These are phyloP conservation scores for Madoqua kirkii DNA, from an alignment of 2,113 vertebrate genomes.

Conservation along the genomic window DNA sequence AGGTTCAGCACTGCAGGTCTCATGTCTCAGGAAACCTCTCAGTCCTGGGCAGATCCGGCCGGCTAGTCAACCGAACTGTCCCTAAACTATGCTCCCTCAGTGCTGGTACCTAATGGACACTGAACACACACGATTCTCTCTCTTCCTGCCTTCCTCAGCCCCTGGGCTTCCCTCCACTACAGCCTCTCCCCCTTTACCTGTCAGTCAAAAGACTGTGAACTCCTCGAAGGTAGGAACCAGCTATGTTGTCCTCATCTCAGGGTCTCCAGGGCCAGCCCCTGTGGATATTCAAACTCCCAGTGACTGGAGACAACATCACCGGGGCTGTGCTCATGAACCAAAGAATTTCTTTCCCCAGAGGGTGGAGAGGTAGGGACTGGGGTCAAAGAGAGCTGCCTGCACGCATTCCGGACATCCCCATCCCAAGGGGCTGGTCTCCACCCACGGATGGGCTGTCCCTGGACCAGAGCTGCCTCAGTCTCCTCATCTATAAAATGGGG, in stretches of 20 bases:
- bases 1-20: neutral
- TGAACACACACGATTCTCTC: rapidly evolving
- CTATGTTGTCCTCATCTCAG: neutral
- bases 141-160: neutral
- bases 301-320: neutral
- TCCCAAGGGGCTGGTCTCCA: neutral
- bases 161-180: neutral
- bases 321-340: neutral
- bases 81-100: neutral
- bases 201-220: neutral
- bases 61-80: neutral
- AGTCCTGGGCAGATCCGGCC: neutral
- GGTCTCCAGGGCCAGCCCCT: neutral
- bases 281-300: neutral
- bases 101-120: neutral
- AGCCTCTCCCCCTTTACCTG: neutral
- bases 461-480: neutral
- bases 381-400: neutral
- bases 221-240: neutral
- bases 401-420: neutral
- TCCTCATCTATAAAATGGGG: neutral
- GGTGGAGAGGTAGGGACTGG: neutral
- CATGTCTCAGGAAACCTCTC: neutral
- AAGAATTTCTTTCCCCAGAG: neutral
- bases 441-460: neutral